Conservation (phyloP, 2,888 invertebrate genomes). For the Ectropis crepuscularia region DNA sequence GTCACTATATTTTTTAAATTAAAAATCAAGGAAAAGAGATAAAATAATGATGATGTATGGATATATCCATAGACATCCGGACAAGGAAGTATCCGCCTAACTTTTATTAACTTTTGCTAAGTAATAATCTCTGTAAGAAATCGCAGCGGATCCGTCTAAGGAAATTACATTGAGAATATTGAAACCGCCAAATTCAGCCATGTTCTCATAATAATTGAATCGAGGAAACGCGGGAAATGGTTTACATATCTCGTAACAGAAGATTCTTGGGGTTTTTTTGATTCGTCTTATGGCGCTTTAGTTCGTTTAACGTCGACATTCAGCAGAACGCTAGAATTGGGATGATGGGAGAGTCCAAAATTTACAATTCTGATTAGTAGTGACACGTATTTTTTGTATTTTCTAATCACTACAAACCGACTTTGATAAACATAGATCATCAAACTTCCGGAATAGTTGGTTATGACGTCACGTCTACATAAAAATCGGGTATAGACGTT, state of each 20-base stretch:
- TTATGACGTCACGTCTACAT: no score
- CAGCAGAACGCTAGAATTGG: no score
- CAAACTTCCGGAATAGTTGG: no score
- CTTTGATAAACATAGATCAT: no score
- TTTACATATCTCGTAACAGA: conserved; percentile 8
- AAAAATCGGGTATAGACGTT: no score
- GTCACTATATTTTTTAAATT: no score
- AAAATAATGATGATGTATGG: no score
- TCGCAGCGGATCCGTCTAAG: conserved; percentile 11
- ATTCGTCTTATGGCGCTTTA: neutral
- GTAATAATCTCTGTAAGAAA: conserved; percentile 11
- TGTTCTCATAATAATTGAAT: conserved; percentile 16
- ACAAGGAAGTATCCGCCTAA: neutral
- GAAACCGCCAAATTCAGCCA: conserved; percentile 6
- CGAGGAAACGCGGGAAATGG: conserved; percentile 11
- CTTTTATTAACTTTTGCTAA: conserved; percentile 4
- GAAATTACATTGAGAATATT: conserved; percentile 18
- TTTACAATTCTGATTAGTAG: no score
- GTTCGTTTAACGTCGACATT: neutral
- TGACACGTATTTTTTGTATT: no score
- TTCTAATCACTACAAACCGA: no score
- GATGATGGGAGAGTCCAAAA: no score
- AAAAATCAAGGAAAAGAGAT: no score
- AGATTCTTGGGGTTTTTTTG: neutral
- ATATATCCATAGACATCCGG: neutral